phyloP scores from a whole-genome alignment of 2,113 vertebrate species.

The Alexandromys fortis region DNA sequence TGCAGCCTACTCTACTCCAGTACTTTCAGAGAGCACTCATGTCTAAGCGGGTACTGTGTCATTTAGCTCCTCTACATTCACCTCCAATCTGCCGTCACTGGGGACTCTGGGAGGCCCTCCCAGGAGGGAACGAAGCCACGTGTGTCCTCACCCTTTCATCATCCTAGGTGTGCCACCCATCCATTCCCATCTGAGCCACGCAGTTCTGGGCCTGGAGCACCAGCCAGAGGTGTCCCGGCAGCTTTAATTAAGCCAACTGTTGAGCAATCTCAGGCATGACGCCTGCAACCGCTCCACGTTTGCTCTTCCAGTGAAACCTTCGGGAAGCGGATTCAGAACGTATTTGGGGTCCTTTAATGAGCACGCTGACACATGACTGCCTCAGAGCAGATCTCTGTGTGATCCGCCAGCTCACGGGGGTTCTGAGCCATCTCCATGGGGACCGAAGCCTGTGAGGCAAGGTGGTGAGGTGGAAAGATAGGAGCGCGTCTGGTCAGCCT shows the following conservation, averaged over 20 bases:
- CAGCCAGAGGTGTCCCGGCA: neutral
- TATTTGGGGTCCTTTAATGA: constrained; percentile 3
- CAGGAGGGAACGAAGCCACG: neutral
- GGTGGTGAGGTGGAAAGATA: neutral
- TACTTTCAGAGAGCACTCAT: neutral
- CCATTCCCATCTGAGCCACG: neutral
- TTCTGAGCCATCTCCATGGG: neutral
- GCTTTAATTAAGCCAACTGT: constrained; percentile 14
- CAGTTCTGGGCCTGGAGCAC: neutral
- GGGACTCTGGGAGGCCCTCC: neutral
- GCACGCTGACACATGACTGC: neutral
- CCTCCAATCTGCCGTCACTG: neutral
- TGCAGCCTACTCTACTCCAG: neutral
- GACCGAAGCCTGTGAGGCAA: neutral
- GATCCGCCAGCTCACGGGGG: neutral
- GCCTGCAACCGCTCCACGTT: neutral
- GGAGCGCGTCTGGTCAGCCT: neutral
- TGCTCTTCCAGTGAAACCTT: neutral
- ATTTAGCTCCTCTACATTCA: neutral
- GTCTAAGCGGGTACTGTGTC: neutral
- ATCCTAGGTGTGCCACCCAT: neutral
- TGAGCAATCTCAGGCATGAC: neutral
- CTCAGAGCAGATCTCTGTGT: neutral
- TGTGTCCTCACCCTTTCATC: constrained; percentile 45
- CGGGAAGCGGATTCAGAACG: neutral